Percentiles rank a stretch among this genome's conserved stretches.
Conservation (phyloP, 2,888 invertebrate genomes). For the Hypolimnas misippus region DNA sequence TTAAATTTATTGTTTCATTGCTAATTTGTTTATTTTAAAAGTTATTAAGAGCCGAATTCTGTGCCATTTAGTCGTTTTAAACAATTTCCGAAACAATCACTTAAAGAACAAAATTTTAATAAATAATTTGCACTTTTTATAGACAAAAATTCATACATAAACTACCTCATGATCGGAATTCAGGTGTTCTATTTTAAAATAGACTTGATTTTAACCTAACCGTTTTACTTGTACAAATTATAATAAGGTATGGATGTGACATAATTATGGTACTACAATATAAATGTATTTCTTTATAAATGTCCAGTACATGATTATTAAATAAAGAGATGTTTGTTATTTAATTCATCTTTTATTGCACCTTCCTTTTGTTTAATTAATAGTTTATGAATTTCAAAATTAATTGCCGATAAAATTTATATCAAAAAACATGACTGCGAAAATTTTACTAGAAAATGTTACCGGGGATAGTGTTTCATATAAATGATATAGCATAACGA, state of each 20-base stretch:
- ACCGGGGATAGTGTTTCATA: too few species aligned
- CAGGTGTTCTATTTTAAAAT: constrained; percentile 56
- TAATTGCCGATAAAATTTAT: too few species aligned
- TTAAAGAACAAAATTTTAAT: constrained; percentile 1
- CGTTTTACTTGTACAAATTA: constrained; percentile 73
- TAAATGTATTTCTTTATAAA: constrained; percentile 80
- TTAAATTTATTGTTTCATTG: constrained; percentile 58
- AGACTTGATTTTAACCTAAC: constrained; percentile 52
- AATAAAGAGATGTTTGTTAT: constrained; percentile 83
- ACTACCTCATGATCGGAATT: constrained; percentile 73
- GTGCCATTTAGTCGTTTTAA: constrained; percentile 51
- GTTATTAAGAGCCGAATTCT: constrained; percentile 41
- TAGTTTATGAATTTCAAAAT: too few species aligned
- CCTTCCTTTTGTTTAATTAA: not conserved
- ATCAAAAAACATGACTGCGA: too few species aligned
- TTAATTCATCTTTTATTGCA: constrained; percentile 51
- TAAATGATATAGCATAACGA: too few species aligned
- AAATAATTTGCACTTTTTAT: constrained; percentile 23
- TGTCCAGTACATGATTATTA: constrained; percentile 81
- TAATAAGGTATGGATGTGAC: constrained; percentile 69
- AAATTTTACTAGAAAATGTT: too few species aligned
- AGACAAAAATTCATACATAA: constrained; percentile 38
- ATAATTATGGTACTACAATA: constrained; percentile 68
- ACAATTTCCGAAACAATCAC: not conserved
- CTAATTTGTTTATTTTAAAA: constrained; percentile 62